A percentile compares a stretch with the other conserved stretches of the same genome.
Conservation (phyloP, 2,113 vertebrate species). For the Eira barbara region DNA sequence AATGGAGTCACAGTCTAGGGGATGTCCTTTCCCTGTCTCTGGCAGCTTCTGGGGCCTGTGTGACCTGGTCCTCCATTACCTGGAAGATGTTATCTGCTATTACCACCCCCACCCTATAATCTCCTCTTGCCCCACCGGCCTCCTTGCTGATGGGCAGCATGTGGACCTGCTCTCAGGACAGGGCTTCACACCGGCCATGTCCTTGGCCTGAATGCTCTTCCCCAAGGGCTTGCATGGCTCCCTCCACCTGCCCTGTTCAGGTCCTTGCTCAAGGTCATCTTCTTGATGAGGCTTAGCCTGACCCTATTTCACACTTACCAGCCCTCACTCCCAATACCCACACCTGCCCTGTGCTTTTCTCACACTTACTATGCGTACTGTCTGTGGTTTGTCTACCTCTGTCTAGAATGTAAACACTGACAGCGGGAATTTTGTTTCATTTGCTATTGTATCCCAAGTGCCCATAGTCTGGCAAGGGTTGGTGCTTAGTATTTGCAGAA, state of each 20-base stretch:
- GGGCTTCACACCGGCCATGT: accelerated
- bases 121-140: not conserved
- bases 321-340: not conserved
- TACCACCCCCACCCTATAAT: too few species aligned
- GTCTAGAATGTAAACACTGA: not conserved
- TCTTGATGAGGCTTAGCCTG: not conserved
- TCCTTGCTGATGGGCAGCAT: not conserved
- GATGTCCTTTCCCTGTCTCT: not conserved
- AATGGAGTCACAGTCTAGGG: not conserved
- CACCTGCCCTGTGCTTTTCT: not conserved
- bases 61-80: not conserved
- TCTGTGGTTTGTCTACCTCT: not conserved
- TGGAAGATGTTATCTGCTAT: not conserved
- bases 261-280: not conserved
- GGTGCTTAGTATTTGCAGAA: not conserved
- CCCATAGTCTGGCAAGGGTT: not conserved
- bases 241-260: not conserved
- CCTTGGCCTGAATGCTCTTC: not conserved
- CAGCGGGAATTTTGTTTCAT: not conserved
- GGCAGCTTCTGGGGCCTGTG: accelerated
- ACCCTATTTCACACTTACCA: not conserved
- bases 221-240: not conserved
- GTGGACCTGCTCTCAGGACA: not conserved
- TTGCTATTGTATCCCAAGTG: not conserved
- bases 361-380: not conserved